phyloP scores from a whole-genome alignment of 2,888 invertebrate species.

The Melieria crassipennis region DNA sequence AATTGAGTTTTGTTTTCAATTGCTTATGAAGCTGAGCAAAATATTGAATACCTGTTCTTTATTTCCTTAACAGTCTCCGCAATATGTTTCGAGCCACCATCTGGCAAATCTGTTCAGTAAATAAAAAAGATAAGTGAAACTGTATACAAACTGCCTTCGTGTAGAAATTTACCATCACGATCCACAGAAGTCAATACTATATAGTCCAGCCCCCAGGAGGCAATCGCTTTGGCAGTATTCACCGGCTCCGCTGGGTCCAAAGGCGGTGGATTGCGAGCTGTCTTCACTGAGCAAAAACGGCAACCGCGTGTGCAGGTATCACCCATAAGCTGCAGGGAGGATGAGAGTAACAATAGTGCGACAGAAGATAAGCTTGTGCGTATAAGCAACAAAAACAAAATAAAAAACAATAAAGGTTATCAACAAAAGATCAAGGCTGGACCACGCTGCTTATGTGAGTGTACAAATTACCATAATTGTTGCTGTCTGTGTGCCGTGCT shows the following conservation, averaged over 20 bases:
- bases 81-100: constrained; percentile 94
- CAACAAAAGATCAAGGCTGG: constrained; percentile 37
- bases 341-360: constrained; percentile 22
- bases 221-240: constrained; percentile 92
- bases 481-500: constrained; percentile 95
- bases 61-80: constrained; percentile 91
- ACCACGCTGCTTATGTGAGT: not conserved
- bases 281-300: constrained; percentile 98
- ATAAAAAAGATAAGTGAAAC: constrained; percentile 20
- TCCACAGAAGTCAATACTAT: constrained; percentile 98
- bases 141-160: not conserved
- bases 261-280: constrained; percentile 87
- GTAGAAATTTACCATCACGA: constrained; percentile 80
- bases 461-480: constrained; percentile 88
- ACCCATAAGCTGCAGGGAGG: constrained; percentile 82
- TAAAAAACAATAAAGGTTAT: constrained; percentile 44
- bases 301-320: constrained; percentile 99
- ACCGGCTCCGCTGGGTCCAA: constrained; percentile 89
- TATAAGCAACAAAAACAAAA: not conserved
- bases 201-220: constrained; percentile 96
- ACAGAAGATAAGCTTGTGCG: constrained; percentile 14
- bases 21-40: not conserved
- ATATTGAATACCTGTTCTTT: not conserved
- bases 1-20: not conserved
- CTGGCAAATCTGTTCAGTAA: constrained; percentile 77